Base-by-base conservation (phyloP, 2,888 invertebrate genomes). In the Parnassius orleans region DNA sequence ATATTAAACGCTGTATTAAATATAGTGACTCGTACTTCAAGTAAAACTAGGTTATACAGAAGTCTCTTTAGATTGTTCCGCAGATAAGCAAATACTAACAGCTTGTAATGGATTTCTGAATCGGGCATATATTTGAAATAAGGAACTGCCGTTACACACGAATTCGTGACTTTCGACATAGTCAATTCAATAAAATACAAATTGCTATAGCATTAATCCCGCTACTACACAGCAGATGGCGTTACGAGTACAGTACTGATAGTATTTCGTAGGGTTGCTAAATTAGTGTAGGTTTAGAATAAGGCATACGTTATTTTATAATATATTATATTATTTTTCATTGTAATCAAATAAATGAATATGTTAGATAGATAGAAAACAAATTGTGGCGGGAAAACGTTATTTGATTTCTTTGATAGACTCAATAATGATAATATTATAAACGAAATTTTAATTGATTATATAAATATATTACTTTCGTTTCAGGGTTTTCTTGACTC, bases 101-200 rank as follows among this genome's bases (percentile, higher is more conserved):
- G 63, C 60, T 60, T 56, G 60, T 63, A 63, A 63, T 63, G 60
- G 60, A 63, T 63, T 60, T 63, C 63, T 63, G 60, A 56, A 60
- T 63, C 63, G 63, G 56, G 60, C 59, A 60, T 63, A 63, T 44
- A 63, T 63, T 60, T 53, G 63, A 63, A 63, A 63, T 63, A 60
- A 60, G 63, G 63, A 63, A 63, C 63, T 63, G 56, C 53, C 56
- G 59, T 60, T 60, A 63, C 60, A 60, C 60, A 63, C 63, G 63
- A 63, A 53, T 63, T 63, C 63, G 63, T 63, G 63, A 63, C 63
- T 63, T 63, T 63, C 63, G 60, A 63, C 63, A 63, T 53, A 52
- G 42, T 55, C 56, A 56, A 63, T 63, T 57, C 59, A 60, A 60
- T 63, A 55, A 63, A 63, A 63, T 63, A 63, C 63, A 63, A 63